Percentiles rank a stretch among this genome's conserved stretches.
These are phyloP conservation scores for Gobionotothen gibberifrons DNA, from an alignment of 2,797 vertebrate genomes.

Conservation along the genomic window DNA sequence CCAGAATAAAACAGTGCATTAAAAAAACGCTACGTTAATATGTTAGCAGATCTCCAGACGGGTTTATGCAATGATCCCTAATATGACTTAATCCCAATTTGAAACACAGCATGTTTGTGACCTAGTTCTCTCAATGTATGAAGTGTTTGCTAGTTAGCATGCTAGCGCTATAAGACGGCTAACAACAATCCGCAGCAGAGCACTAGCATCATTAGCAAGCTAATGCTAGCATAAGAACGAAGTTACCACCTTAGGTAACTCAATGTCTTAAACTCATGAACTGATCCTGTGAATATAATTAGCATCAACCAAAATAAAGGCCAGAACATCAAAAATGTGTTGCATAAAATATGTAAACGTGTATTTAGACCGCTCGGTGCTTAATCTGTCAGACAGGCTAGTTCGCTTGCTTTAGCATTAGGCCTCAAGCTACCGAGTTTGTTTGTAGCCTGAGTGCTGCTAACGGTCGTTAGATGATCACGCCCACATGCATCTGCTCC, in stretches of 20 bases:
- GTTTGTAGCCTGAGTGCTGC: constrained; percentile 66
- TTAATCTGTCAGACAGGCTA: constrained; percentile 42
- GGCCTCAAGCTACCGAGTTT: constrained; percentile 75
- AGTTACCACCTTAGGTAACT: constrained; percentile 7
- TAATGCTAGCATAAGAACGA: constrained; percentile 50
- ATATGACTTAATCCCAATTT: neutral
- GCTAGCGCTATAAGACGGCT: constrained; percentile 45
- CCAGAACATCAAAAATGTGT: neutral
- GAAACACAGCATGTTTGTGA: neutral
- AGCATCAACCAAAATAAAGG: fast-evolving
- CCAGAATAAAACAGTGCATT: neutral
- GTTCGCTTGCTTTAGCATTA: constrained; percentile 60
- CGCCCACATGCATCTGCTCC: constrained; percentile 27
- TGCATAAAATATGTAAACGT: neutral
- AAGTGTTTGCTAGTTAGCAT: constrained; percentile 53
- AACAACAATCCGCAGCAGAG: constrained; percentile 50
- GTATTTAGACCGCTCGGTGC: constrained; percentile 1
- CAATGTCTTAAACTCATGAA: fast-evolving
- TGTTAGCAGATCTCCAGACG: fast-evolving
- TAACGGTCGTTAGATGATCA: constrained; percentile 27
- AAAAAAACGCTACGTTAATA: neutral
- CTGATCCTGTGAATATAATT: fast-evolving
- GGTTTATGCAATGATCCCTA: neutral
- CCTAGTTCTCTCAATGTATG: neutral
- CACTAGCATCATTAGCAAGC: constrained; percentile 48